phyloP scores from a whole-genome alignment of 92 coral and sea anemone species.

The Anthopleura xanthogrammica region DNA sequence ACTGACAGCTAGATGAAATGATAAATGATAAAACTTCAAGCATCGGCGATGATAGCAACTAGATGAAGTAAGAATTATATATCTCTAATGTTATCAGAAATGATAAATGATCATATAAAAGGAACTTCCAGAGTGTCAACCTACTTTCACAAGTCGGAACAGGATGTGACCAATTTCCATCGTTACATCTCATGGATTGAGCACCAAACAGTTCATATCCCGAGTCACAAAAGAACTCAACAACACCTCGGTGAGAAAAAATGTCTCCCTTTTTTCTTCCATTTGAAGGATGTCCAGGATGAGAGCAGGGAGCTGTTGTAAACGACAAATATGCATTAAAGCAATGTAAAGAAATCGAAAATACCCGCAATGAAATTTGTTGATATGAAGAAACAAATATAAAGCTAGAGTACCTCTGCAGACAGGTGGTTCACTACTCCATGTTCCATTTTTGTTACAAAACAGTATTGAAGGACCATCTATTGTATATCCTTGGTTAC shows the following conservation, averaged over 20 bases:
- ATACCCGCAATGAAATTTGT: background rate
- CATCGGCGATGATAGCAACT: no score
- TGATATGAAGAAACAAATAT: background rate
- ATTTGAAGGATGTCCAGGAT: slow-evolving; percentile 36
- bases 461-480: background rate
- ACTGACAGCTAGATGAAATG: background rate
- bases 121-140: background rate
- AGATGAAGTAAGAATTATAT: no score
- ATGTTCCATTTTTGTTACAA: background rate
- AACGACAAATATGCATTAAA: background rate
- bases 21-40: no score
- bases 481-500: background rate
- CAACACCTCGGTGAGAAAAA: slow-evolving; percentile 18
- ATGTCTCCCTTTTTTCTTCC: slow-evolving; percentile 37
- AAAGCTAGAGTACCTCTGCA: slow-evolving; percentile 21
- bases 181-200: slow-evolving; percentile 1
- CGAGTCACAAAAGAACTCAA: slow-evolving; percentile 37
- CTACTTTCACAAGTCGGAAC: slow-evolving; percentile 35
- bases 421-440: slow-evolving; percentile 12
- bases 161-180: slow-evolving; percentile 25
- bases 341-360: background rate
- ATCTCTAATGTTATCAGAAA: no score
- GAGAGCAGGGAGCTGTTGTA: slow-evolving; percentile 22
- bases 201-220: slow-evolving; percentile 19
- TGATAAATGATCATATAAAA: background rate